A percentile compares a stretch with the other conserved stretches of the same genome.
Evolutionary conservation across 2,797 vertebrate species (phyloP).

Genomic region (Argyrosomus regius): DNA sequence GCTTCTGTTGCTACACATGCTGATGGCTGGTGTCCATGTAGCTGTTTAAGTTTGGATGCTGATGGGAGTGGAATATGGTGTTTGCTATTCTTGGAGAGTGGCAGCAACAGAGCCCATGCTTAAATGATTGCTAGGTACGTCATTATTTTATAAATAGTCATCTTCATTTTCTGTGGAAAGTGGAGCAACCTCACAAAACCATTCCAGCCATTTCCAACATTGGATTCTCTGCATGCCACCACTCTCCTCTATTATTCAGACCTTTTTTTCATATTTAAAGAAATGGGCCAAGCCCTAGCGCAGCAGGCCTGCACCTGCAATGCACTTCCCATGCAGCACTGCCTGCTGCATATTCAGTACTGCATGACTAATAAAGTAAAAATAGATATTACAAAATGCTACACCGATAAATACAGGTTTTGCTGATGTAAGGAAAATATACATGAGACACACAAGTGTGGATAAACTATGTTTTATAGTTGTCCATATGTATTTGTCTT

Average conservation of each 20-base stretch:
- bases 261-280: conserved; percentile 47
- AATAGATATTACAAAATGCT: conserved; percentile 55
- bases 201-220: conserved; percentile 49
- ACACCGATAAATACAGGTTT: neutral
- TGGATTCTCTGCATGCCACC: conserved; percentile 70
- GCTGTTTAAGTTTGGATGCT: conserved; percentile 66
- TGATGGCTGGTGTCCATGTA: conserved; percentile 14
- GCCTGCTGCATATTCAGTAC: conserved; percentile 47
- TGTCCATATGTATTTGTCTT: neutral
- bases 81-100: conserved; percentile 51
- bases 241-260: conserved; percentile 80
- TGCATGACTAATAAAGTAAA: conserved; percentile 60
- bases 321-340: conserved; percentile 57
- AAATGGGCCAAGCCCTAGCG: conserved; percentile 65
- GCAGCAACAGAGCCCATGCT: conserved; percentile 19
- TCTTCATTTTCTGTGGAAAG: conserved; percentile 63
- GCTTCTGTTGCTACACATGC: conserved; percentile 11
- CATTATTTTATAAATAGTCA: conserved; percentile 74
- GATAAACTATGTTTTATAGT: conserved; percentile 5
- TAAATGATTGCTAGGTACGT: conserved; percentile 46
- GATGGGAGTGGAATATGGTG: conserved; percentile 51
- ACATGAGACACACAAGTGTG: neutral
- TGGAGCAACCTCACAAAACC: conserved; percentile 67
- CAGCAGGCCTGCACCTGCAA: conserved; percentile 65
- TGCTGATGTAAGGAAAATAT: conserved; percentile 4